phyloP scores from a whole-genome alignment of 2,113 vertebrate species.

The Podarcis raffonei region DNA sequence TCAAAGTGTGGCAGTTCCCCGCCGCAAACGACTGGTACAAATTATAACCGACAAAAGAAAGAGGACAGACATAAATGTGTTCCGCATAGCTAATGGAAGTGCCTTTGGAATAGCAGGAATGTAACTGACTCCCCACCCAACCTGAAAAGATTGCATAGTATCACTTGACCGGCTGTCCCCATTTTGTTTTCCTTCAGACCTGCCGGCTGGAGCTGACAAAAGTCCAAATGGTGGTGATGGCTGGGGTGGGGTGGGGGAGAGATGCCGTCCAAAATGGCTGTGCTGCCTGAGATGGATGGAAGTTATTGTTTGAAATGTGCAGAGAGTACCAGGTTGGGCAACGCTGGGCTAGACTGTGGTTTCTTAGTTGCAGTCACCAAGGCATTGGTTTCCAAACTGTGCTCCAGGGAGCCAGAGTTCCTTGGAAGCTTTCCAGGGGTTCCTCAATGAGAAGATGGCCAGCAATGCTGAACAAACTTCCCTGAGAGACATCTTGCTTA shows the following conservation, averaged over 20 bases:
- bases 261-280: too few species aligned
- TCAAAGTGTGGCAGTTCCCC: constrained; percentile 23
- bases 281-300: too few species aligned
- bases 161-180: too few species aligned
- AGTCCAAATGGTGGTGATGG: too few species aligned
- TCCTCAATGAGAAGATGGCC: not conserved
- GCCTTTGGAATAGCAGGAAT: not conserved
- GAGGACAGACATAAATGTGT: not conserved
- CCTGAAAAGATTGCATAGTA: not conserved
- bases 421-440: too few species aligned
- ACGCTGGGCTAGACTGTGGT: too few species aligned
- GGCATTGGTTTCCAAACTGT: not conserved
- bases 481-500: not conserved
- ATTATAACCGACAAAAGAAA: constrained; percentile 10
- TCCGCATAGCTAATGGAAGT: not conserved
- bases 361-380: not conserved
- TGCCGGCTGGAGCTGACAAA: too few species aligned
- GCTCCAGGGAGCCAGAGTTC: not conserved
- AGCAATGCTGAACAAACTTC: not conserved
- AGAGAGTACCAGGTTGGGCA: too few species aligned
- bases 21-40: not conserved
- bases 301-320: too few species aligned
- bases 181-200: too few species aligned
- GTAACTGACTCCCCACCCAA: too few species aligned
- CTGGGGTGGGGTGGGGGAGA: too few species aligned